Conservation (phyloP, 1,140 invertebrate genomes). For the Sminthurides bifidus region DNA sequence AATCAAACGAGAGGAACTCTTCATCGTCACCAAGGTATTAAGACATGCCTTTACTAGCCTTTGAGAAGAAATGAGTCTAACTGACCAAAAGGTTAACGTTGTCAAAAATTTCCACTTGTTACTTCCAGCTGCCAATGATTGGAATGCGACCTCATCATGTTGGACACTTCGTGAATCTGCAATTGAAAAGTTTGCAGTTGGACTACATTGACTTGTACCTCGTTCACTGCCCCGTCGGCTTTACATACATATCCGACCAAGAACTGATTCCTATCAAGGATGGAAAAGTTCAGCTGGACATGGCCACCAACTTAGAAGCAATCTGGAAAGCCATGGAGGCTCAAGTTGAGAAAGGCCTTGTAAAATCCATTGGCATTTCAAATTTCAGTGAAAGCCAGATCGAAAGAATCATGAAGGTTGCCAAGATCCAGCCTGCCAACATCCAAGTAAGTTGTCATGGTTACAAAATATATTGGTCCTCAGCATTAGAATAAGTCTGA, state of each 20-base stretch:
- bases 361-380: slow-evolving; percentile 51
- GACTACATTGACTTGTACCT: slow-evolving; percentile 68
- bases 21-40: slow-evolving; percentile 37
- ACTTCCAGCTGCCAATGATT: slow-evolving; percentile 33
- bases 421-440: slow-evolving; percentile 41
- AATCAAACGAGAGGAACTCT: slow-evolving; percentile 37
- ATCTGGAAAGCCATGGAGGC: slow-evolving; percentile 52
- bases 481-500: neutral
- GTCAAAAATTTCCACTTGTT: neutral
- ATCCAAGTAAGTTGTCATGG: slow-evolving; percentile 39
- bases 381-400: slow-evolving; percentile 48
- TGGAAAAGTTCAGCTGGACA: slow-evolving; percentile 46
- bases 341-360: slow-evolving; percentile 37
- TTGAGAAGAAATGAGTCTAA: neutral
- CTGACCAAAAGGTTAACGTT: neutral
- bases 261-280: slow-evolving; percentile 20
- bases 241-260: slow-evolving; percentile 30
- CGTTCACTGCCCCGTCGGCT: slow-evolving; percentile 37
- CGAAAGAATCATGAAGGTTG: slow-evolving; percentile 38
- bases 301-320: slow-evolving; percentile 52
- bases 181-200: slow-evolving; percentile 55
- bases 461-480: neutral
- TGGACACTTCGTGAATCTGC: slow-evolving; percentile 49
- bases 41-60: slow-evolving; percentile 17
- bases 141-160: slow-evolving; percentile 39